Evolutionary conservation across 2,797 vertebrate genomes (phyloP).

Genomic region (Lagocephalus sceleratus): DNA sequence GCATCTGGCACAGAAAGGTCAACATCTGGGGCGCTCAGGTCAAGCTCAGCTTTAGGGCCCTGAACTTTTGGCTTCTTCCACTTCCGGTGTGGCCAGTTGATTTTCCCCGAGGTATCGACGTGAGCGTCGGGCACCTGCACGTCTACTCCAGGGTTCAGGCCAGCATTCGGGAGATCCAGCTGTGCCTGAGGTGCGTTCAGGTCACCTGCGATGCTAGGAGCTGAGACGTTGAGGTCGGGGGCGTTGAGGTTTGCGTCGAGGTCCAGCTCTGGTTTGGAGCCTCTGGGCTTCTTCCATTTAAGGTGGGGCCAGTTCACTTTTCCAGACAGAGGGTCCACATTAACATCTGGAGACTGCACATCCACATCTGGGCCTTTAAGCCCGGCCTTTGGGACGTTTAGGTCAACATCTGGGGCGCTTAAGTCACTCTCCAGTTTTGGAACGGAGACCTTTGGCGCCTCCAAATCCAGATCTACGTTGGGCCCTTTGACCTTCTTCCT

Average conservation of each 20-base stretch:
- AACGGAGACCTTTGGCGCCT: slow-evolving; percentile 44
- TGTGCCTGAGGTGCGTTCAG: slow-evolving; percentile 52
- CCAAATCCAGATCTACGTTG: slow-evolving; percentile 40
- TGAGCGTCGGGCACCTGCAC: slow-evolving; percentile 43
- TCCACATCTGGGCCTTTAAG: slow-evolving; percentile 33
- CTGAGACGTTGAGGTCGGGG: slow-evolving; percentile 42
- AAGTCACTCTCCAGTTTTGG: slow-evolving; percentile 46
- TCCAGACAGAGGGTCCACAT: slow-evolving; percentile 45
- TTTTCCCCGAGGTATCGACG: slow-evolving; percentile 51
- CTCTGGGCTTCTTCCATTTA: slow-evolving; percentile 64
- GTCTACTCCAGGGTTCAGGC: slow-evolving; percentile 40
- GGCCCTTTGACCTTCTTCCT: slow-evolving; percentile 55
- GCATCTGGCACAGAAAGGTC: slow-evolving; percentile 41
- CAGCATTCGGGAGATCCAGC: slow-evolving; percentile 52
- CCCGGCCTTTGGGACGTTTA: slow-evolving; percentile 36
- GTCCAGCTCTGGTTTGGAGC: slow-evolving; percentile 42
- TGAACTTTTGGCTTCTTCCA: slow-evolving; percentile 60
- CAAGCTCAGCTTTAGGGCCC: slow-evolving; percentile 47
- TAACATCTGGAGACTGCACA: slow-evolving; percentile 34
- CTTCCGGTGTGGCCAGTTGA: slow-evolving; percentile 65
- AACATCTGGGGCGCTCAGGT: slow-evolving; percentile 45
- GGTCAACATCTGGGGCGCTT: slow-evolving; percentile 33
- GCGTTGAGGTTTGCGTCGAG: slow-evolving; percentile 34
- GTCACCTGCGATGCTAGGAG: slow-evolving; percentile 51
- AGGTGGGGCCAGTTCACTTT: slow-evolving; percentile 62